Conservation (phyloP, 2,797 vertebrate genomes). For the Coracias cyanogaster region DNA sequence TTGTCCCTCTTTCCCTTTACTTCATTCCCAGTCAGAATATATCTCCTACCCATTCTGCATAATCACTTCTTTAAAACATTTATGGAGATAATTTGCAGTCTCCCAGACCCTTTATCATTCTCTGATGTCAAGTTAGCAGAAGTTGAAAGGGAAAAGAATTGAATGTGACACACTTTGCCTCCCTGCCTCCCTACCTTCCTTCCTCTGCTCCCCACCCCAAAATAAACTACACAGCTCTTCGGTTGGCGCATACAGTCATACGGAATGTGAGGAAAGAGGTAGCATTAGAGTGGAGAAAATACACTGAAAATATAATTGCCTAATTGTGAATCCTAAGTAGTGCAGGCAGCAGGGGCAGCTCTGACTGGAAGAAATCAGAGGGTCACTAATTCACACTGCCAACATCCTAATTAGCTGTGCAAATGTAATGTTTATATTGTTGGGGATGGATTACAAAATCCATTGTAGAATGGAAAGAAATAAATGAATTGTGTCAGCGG, state of each 20-base stretch:
- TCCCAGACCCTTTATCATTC: neutral
- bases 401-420: constrained; percentile 69
- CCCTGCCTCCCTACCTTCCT: neutral
- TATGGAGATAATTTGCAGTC: constrained; percentile 12
- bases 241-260: neutral
- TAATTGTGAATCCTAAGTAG: constrained; percentile 42
- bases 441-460: constrained; percentile 55
- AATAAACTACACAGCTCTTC: neutral
- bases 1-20: neutral
- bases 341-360: constrained; percentile 36
- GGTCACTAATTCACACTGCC: constrained; percentile 60
- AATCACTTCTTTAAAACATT: constrained; percentile 38
- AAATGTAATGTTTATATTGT: constrained; percentile 67
- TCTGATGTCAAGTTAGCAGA: neutral
- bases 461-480: constrained; percentile 53
- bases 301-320: constrained; percentile 30
- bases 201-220: neutral
- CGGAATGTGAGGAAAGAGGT: neutral
- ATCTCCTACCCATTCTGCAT: neutral
- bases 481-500: constrained; percentile 60
- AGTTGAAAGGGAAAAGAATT: neutral
- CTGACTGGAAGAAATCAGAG: constrained; percentile 50
- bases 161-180: neutral
- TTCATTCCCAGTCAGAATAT: neutral
- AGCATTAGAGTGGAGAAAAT: neutral